A percentile compares a stretch with the other conserved stretches of the same genome.
Evolutionary conservation across 2,888 invertebrate genomes (phyloP).

Genomic region (Sesia bembeciformis): DNA sequence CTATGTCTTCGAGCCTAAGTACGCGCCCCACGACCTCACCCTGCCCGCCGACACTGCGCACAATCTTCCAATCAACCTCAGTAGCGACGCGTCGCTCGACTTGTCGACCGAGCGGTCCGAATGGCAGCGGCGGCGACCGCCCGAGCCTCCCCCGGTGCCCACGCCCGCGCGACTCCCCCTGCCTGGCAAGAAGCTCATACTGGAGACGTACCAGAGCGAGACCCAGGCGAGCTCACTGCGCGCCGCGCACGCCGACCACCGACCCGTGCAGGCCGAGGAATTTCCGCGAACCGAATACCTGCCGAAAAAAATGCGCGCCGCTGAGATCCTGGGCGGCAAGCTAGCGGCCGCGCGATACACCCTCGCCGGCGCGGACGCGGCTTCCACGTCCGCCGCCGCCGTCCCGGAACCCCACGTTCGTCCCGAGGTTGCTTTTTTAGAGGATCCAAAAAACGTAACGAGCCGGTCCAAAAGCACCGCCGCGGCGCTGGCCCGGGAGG

Average conservation of each 20-base stretch:
- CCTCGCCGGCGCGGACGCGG: constrained; percentile 19
- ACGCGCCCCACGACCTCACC: constrained; percentile 39
- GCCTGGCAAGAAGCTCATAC: constrained; percentile 66
- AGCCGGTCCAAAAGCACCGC: constrained; percentile 73
- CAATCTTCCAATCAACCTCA: constrained; percentile 66
- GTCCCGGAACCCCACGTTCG: constrained; percentile 27
- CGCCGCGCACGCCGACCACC: constrained; percentile 10
- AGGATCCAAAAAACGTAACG: constrained; percentile 73
- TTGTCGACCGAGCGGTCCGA: constrained; percentile 54
- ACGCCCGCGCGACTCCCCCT: constrained; percentile 41
- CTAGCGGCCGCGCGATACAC: constrained; percentile 38
- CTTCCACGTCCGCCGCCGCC: constrained; percentile 22
- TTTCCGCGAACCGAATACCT: constrained; percentile 55
- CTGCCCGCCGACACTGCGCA: constrained; percentile 39
- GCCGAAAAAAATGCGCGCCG: constrained; percentile 70
- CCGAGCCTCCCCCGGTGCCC: constrained; percentile 41
- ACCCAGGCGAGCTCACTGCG: constrained; percentile 36
- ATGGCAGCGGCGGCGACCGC: constrained; percentile 54
- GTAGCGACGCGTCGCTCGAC: constrained; percentile 63
- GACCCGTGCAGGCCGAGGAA: constrained; percentile 25
- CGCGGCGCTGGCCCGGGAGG: constrained; percentile 74
- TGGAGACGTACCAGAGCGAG: constrained; percentile 66
- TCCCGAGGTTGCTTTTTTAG: constrained; percentile 65
- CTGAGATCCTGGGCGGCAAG: constrained; percentile 64
- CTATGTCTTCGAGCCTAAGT: constrained; percentile 49